Conservation (phyloP, 2,888 invertebrate species). For the Bugula neritina region DNA sequence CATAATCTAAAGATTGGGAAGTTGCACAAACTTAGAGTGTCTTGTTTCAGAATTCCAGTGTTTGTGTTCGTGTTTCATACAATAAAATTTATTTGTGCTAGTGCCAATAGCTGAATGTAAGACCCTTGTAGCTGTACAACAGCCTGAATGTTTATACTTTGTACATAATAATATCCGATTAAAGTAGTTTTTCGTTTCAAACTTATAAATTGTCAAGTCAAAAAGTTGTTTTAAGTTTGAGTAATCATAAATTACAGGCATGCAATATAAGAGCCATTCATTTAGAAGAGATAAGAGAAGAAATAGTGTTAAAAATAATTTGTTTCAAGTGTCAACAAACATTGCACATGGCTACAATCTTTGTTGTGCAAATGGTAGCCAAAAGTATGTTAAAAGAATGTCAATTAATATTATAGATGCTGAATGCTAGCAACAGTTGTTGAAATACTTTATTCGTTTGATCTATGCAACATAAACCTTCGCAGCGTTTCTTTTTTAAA, state of each 20-base stretch:
- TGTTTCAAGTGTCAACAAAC: neutral
- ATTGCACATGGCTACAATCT: neutral
- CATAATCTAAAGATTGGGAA: neutral
- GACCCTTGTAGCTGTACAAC: too few relatives aligned
- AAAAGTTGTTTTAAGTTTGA: neutral
- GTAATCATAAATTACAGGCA: neutral
- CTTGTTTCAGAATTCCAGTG: neutral
- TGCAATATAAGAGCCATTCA: neutral
- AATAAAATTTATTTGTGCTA: neutral
- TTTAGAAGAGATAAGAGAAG: neutral
- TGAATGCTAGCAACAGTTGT: too few relatives aligned
- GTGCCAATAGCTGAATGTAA: neutral
- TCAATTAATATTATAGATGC: too few relatives aligned
- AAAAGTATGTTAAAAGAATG: neutral
- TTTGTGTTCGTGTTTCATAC: neutral
- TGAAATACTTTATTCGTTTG: too few relatives aligned
- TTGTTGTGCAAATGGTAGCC: neutral
- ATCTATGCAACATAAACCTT: too few relatives aligned
- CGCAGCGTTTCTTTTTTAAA: too few relatives aligned
- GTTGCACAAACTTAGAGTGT: neutral
- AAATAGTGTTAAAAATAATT: neutral
- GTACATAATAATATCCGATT: too few relatives aligned
- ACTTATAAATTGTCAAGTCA: too few relatives aligned
- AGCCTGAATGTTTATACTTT: too few relatives aligned
- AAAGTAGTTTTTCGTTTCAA: too few relatives aligned